Conservation (phyloP, 2,888 invertebrate species). For the Cephus spinipes region DNA sequence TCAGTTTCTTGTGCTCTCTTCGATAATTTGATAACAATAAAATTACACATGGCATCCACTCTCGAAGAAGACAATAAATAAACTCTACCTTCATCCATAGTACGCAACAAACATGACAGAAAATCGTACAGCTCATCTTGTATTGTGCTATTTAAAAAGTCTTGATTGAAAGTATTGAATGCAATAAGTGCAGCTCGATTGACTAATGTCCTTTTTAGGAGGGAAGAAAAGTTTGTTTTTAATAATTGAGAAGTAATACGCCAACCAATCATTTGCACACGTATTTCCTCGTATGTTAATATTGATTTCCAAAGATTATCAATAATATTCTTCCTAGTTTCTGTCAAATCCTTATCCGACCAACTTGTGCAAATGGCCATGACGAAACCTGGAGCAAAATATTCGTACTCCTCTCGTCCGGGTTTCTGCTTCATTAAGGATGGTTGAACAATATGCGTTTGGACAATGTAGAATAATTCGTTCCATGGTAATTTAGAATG, state of each 20-base stretch:
- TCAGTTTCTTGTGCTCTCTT: constrained; percentile 26
- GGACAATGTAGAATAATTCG: constrained; percentile 11
- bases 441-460: constrained; percentile 38
- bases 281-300: not conserved
- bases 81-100: not conserved
- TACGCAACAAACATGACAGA: constrained; percentile 33
- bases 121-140: constrained; percentile 51
- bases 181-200: constrained; percentile 14
- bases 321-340: not conserved
- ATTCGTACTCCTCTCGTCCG: constrained; percentile 54
- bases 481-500: not conserved
- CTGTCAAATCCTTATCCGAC: not conserved
- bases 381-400: constrained; percentile 39
- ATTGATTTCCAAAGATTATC: not conserved
- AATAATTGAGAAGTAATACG: constrained; percentile 22
- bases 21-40: constrained; percentile 28
- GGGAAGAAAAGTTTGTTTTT: not conserved
- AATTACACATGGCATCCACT: constrained; percentile 7
- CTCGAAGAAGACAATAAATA: not conserved
- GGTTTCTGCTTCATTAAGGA: constrained; percentile 45
- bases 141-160: constrained; percentile 40
- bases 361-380: constrained; percentile 16
- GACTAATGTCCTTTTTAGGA: constrained; percentile 21
- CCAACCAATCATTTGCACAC: constrained; percentile 47
- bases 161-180: constrained; percentile 18